Evolutionary conservation across 30 jellyfish, hydroid and myxozoan genomes (phyloP).

Genomic region (Morbakka virulenta): DNA sequence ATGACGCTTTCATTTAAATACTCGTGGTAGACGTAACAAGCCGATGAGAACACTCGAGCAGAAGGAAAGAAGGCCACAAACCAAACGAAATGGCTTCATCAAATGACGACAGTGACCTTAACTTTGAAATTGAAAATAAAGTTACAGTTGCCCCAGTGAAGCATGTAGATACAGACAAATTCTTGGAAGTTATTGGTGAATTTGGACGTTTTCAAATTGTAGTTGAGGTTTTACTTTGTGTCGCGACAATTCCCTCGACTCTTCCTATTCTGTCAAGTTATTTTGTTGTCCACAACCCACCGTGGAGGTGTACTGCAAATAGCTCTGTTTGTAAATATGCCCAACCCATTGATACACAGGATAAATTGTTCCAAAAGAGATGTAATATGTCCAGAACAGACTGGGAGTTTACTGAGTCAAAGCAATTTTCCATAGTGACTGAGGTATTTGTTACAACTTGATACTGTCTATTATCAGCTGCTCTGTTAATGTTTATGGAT

Average conservation of each 20-base stretch:
- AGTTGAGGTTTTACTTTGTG: background rate
- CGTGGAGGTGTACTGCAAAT: slow-evolving; percentile 55
- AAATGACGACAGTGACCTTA: no score
- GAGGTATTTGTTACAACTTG: slow-evolving; percentile 69
- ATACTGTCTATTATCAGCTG: background rate
- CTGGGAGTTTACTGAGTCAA: slow-evolving; percentile 60
- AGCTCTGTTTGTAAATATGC: slow-evolving; percentile 26
- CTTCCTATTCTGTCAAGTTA: slow-evolving; percentile 27
- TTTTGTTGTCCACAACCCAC: slow-evolving; percentile 56
- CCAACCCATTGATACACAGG: background rate
- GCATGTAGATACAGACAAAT: slow-evolving; percentile 19
- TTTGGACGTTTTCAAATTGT: slow-evolving; percentile 31
- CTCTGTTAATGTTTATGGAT: background rate
- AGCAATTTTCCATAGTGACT: slow-evolving; percentile 69
- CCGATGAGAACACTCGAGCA: no score
- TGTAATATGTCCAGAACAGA: slow-evolving; percentile 65
- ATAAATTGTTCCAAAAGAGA: slow-evolving; percentile 15
- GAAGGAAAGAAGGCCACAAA: no score
- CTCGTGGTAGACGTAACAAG: no score
- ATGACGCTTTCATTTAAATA: no score
- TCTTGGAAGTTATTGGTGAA: slow-evolving; percentile 18
- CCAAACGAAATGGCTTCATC: no score
- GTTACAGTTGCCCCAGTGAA: no score
- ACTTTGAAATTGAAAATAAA: no score
- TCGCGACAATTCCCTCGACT: slow-evolving; percentile 1